phyloP scores from a whole-genome alignment of 2,888 invertebrate genomes.

The Aspidiotus destructor region DNA sequence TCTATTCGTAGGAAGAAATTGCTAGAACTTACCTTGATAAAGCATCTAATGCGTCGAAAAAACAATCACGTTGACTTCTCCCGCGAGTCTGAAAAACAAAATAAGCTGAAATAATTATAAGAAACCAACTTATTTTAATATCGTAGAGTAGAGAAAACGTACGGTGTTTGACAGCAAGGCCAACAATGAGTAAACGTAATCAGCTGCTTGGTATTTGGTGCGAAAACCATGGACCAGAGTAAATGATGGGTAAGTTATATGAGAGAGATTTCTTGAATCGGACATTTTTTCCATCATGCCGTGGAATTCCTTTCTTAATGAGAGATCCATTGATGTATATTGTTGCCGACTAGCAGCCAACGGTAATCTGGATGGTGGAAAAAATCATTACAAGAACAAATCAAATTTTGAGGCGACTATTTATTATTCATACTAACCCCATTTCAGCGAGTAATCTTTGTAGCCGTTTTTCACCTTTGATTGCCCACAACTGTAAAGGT shows the following conservation, averaged over 20 bases:
- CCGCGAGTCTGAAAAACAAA: conserved; percentile 46
- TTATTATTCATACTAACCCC: conserved; percentile 51
- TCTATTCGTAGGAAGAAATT: not conserved
- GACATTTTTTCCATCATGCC: conserved; percentile 55
- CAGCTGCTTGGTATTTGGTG: conserved; percentile 68
- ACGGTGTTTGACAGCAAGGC: conserved; percentile 67
- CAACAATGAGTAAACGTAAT: conserved; percentile 68
- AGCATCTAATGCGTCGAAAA: conserved; percentile 60
- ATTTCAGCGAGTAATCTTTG: conserved; percentile 82
- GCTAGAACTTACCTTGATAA: conserved; percentile 45
- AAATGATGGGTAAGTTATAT: conserved; percentile 67
- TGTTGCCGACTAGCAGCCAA: conserved; percentile 76
- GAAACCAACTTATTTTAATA: not conserved
- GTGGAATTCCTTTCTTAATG: conserved; percentile 64
- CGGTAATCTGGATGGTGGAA: conserved; percentile 53
- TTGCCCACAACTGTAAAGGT: conserved; percentile 72
- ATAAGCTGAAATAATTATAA: not conserved
- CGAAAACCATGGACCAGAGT: conserved; percentile 70
- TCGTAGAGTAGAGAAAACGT: conserved; percentile 38
- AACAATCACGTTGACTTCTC: conserved; percentile 55
- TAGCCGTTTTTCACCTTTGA: conserved; percentile 70
- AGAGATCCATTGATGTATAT: conserved; percentile 79
- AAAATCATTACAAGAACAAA: not conserved
- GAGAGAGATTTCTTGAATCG: conserved; percentile 58
- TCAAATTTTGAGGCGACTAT: conserved; percentile 17